phyloP scores from a whole-genome alignment of 2,113 vertebrate species.

The Petromus typicus region DNA sequence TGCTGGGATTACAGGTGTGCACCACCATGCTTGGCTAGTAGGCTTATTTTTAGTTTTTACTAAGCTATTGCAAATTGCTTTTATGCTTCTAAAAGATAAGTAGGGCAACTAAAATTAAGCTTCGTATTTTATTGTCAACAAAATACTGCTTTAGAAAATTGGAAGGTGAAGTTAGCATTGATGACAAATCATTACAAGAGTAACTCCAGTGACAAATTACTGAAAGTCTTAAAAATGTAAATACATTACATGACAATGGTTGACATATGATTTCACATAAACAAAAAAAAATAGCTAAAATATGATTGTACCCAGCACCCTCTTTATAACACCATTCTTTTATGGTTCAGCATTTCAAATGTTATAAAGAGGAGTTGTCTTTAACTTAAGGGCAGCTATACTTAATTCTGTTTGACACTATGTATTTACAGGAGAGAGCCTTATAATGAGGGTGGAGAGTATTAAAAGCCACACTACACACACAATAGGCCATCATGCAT shows the following conservation, averaged over 20 bases:
- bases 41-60: background rate
- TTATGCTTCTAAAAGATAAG: slow-evolving; percentile 61
- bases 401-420: slow-evolving; percentile 74
- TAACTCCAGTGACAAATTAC: slow-evolving; percentile 82
- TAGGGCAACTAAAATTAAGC: slow-evolving; percentile 53
- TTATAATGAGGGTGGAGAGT: slow-evolving; percentile 91
- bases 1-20: background rate
- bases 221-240: slow-evolving; percentile 85
- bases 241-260: slow-evolving; percentile 83
- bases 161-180: slow-evolving; percentile 58
- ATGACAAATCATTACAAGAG: slow-evolving; percentile 73
- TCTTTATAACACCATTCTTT: slow-evolving; percentile 89
- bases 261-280: slow-evolving; percentile 86
- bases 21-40: background rate
- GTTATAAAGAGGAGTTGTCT: slow-evolving; percentile 74
- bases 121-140: slow-evolving; percentile 57
- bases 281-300: slow-evolving; percentile 84
- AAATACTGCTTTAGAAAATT: slow-evolving; percentile 63
- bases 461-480: slow-evolving; percentile 90
- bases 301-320: slow-evolving; percentile 88
- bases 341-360: slow-evolving; percentile 72
- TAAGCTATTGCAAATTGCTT: slow-evolving; percentile 57
- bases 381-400: slow-evolving; percentile 72
- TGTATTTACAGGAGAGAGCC: slow-evolving; percentile 81
- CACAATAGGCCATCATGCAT: slow-evolving; percentile 91